Base-by-base conservation (phyloP, 2,888 invertebrate species). In the Coremacera marginata region DNA sequence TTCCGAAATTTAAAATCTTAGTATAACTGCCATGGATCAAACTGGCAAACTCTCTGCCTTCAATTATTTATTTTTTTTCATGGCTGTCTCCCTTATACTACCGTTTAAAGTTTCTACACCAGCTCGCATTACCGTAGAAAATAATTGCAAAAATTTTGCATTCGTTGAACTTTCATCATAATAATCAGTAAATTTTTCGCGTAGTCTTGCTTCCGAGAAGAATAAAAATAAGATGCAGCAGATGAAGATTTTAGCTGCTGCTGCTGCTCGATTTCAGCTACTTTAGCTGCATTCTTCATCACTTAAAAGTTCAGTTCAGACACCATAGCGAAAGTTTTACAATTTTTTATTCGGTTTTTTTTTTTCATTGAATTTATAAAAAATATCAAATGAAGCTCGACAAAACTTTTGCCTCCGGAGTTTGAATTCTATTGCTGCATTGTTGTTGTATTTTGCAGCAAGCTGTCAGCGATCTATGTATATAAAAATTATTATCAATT, bases 351-450 rank as follows among this genome's bases (percentile, higher is more conserved):
- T 34, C n/a, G 7, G 27, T 52, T 11, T 51, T 11, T 37, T n/a
- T 55, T 60, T 72, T 72, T 57, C 22, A 72, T 60, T 72, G 57
- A 72, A 37, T 62, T 72, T 44, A 62, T 49, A 72, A 62, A 72
- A 72, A 72, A 72, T 72, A 60, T 62, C 60, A 72, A 72, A 72
- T 72, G 72, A 72, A 34, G 60, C 72, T 60, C 60, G 37, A 37
- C 60, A 44, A 72, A 72, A 72, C 60, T 72, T 72, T 44, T 72
- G 37, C 16, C 60, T 57, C n/a, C 60, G 16, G 60, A 19, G n/a
- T 60, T 55, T 31, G 57, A 19, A 14, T 62, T n/a, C 3, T 19
- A n/a, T 19, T 7, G 16, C n/a, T 2, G 65, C 1, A 16, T 5
- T 3, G 22, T 27, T 16, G 19, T 34, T 19, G 19, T 65, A 31